A percentile compares a stretch with the other conserved stretches of the same genome.
Evolutionary conservation across 1,140 invertebrate genomes (phyloP).

Genomic region (Telenomus remus): DNA sequence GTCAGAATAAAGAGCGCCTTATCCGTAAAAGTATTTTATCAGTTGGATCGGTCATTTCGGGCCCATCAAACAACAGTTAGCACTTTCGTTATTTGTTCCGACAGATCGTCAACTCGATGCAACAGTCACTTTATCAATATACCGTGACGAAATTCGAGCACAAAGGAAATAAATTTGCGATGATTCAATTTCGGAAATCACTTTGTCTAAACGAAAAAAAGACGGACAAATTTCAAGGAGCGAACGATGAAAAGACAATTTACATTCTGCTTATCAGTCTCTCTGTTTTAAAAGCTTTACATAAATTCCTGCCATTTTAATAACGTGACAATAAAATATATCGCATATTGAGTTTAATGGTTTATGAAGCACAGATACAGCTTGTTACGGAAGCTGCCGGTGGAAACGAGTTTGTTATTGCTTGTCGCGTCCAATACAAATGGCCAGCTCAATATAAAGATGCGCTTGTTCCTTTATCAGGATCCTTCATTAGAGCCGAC

Average conservation of each 20-base stretch:
- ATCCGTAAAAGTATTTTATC: slow-evolving; percentile 3
- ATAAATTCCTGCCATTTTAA: too few relatives aligned
- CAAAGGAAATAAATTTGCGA: not conserved
- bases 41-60: not conserved
- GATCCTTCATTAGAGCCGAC: slow-evolving; percentile 40
- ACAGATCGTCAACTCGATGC: not conserved
- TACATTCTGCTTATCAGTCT: too few relatives aligned
- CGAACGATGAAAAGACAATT: too few relatives aligned
- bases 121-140: slow-evolving; percentile 3
- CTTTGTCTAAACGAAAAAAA: not conserved
- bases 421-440: slow-evolving; percentile 51
- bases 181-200: not conserved
- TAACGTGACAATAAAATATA: too few relatives aligned
- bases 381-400: slow-evolving; percentile 38
- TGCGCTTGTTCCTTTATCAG: slow-evolving; percentile 46
- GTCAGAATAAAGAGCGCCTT: not conserved
- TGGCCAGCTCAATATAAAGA: slow-evolving; percentile 48
- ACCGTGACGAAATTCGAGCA: not conserved
- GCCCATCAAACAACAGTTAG: slow-evolving; percentile 4
- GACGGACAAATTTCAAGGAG: too few relatives aligned
- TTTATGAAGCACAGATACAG: slow-evolving; percentile 1
- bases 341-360: too few relatives aligned
- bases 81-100: slow-evolving; percentile 10
- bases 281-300: too few relatives aligned
- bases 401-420: slow-evolving; percentile 47